Evolutionary conservation across 2,113 vertebrate species (phyloP).

Genomic region (Cynoglossus semilaevis): DNA sequence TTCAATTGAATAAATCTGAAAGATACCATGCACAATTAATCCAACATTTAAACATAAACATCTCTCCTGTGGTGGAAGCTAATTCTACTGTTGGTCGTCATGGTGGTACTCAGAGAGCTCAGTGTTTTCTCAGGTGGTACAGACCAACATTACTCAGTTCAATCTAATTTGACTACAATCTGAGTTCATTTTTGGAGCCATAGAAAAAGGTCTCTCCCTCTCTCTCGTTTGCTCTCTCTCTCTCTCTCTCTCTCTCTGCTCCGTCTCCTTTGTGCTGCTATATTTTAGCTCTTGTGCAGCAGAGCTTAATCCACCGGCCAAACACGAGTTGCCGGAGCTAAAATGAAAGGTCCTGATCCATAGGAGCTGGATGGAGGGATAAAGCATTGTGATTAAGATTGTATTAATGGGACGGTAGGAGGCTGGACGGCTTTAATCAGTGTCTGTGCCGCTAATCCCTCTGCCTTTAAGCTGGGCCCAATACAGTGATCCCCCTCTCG

Average conservation of each 20-base stretch:
- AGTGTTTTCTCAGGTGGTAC: no score
- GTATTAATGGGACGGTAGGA: slow-evolving; percentile 82
- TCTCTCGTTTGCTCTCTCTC: not conserved
- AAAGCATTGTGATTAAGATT: slow-evolving; percentile 83
- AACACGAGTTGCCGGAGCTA: slow-evolving; percentile 73
- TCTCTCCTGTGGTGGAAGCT: no score
- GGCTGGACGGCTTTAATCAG: slow-evolving; percentile 81
- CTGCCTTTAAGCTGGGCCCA: slow-evolving; percentile 73
- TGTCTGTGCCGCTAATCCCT: slow-evolving; percentile 78
- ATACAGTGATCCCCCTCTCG: slow-evolving; percentile 62
- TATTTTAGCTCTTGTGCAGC: slow-evolving; percentile 57
- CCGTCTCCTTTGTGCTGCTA: slow-evolving; percentile 28
- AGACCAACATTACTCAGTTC: no score
- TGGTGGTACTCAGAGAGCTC: no score
- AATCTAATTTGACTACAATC: no score
- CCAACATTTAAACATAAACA: no score
- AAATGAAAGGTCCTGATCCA: slow-evolving; percentile 78
- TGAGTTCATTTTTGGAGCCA: no score
- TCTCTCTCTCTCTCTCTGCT: not conserved
- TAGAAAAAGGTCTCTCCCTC: no score
- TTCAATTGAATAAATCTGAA: no score
- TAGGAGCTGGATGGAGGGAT: slow-evolving; percentile 74
- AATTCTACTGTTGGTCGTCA: no score
- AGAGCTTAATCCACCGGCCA: slow-evolving; percentile 73
- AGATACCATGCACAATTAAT: no score